A percentile compares a stretch with the other conserved stretches of the same genome.
These are phyloP conservation scores for Plodia interpunctella DNA, from an alignment of 1,140 invertebrate species.

Conservation along the genomic window DNA sequence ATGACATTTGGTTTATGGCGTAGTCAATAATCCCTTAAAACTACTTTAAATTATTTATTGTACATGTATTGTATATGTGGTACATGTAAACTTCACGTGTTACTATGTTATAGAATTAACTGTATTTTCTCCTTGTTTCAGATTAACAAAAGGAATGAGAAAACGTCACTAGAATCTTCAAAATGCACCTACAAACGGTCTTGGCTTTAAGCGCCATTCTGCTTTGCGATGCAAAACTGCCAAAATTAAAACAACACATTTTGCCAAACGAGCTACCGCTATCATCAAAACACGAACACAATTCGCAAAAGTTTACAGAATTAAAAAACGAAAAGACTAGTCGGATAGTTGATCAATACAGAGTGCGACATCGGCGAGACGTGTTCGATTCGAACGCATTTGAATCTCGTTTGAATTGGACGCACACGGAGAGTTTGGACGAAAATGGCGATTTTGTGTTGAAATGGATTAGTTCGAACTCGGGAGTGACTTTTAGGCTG, in stretches of 20 bases:
- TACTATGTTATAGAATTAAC: not conserved
- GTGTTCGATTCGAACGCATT: constrained; percentile 62
- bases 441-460: constrained; percentile 77
- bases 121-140: constrained; percentile 47
- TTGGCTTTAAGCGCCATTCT: constrained; percentile 56
- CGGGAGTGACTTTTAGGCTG: constrained; percentile 87
- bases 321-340: constrained; percentile 52
- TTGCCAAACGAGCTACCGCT: constrained; percentile 49
- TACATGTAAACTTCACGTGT: too few relatives aligned
- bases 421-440: constrained; percentile 66
- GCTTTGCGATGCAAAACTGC: constrained; percentile 61
- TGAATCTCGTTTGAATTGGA: constrained; percentile 64
- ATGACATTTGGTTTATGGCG: too few relatives aligned
- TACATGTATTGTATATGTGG: too few relatives aligned
- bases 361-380: constrained; percentile 48
- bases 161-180: constrained; percentile 31
- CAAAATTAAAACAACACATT: constrained; percentile 40
- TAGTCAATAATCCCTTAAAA: too few relatives aligned
- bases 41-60: too few relatives aligned
- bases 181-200: constrained; percentile 58
- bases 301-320: not conserved
- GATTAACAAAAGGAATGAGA: constrained; percentile 55
- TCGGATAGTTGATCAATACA: constrained; percentile 50
- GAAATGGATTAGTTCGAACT: constrained; percentile 78
- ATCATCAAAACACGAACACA: constrained; percentile 38